These are phyloP conservation scores for Notolabrus celidotus DNA, from an alignment of 2,797 vertebrate species.

Conservation along the genomic window DNA sequence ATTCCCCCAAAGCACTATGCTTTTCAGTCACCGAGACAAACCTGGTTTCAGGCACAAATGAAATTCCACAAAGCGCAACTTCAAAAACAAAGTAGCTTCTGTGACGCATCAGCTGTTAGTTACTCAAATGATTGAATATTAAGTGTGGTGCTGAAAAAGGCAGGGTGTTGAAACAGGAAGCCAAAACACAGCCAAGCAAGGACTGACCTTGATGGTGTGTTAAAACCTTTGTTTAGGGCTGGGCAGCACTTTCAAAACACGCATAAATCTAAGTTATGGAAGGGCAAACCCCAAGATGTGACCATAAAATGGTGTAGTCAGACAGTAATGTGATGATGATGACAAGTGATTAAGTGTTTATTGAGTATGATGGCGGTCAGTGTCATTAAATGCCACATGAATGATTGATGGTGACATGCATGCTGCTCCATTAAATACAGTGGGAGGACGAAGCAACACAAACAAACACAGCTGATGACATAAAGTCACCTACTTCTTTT, in stretches of 20 bases:
- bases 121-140: constrained; percentile 6
- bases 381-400: constrained; percentile 6
- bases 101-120: constrained; percentile 5
- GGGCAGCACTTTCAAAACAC: neutral
- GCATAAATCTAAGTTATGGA: constrained; percentile 15
- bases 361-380: constrained; percentile 17
- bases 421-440: constrained; percentile 1
- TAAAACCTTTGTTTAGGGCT: constrained; percentile 23
- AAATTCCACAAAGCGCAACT: constrained; percentile 15
- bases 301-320: constrained; percentile 24
- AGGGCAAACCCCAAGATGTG: constrained; percentile 14
- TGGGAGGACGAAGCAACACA: no score
- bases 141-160: neutral
- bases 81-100: constrained; percentile 6
- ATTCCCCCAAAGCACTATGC: neutral
- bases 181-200: neutral
- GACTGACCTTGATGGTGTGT: neutral
- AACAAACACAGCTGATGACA: no score
- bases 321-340: neutral
- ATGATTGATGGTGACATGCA: constrained; percentile 19
- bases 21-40: constrained; percentile 7
- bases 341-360: constrained; percentile 31
- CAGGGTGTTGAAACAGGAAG: neutral
- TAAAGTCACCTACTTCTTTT: no score
- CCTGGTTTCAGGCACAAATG: neutral